Evolutionary conservation across 2,888 invertebrate species (phyloP).

Genomic region (Epiblema foenella): DNA sequence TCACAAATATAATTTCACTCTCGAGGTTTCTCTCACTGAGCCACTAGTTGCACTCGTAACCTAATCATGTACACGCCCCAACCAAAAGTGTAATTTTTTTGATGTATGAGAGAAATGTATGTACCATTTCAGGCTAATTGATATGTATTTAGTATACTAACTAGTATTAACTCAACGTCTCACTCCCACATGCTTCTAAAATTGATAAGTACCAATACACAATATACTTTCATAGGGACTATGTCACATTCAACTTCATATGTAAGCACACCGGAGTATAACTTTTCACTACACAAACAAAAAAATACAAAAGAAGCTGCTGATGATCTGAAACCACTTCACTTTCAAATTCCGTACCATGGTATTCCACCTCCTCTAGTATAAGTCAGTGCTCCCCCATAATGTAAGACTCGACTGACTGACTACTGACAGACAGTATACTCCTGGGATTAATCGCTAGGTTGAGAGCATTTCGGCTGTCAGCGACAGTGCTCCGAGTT

Average conservation of each 20-base stretch:
- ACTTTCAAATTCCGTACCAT: constrained; percentile 13
- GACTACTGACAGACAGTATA: background rate
- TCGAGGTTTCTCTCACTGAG: no score
- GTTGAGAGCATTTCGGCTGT: constrained; percentile 10
- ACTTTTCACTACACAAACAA: background rate
- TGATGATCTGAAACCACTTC: background rate
- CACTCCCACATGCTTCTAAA: no score
- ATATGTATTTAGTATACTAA: no score
- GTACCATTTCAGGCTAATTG: no score
- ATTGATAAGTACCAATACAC: no score
- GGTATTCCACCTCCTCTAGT: constrained; percentile 15
- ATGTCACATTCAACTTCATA: background rate
- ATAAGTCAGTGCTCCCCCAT: constrained; percentile 21
- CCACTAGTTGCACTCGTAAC: no score
- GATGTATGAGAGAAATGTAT: no score
- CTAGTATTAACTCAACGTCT: no score
- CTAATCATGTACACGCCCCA: no score
- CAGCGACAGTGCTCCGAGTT: constrained; percentile 8
- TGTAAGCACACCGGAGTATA: background rate
- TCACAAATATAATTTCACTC: no score
- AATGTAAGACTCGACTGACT: background rate
- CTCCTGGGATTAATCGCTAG: background rate
- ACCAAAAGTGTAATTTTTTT: no score
- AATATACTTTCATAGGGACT: background rate
- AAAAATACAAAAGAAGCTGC: background rate